Evolutionary conservation across 2,888 invertebrate species (phyloP).

Genomic region (Nomada fucata): DNA sequence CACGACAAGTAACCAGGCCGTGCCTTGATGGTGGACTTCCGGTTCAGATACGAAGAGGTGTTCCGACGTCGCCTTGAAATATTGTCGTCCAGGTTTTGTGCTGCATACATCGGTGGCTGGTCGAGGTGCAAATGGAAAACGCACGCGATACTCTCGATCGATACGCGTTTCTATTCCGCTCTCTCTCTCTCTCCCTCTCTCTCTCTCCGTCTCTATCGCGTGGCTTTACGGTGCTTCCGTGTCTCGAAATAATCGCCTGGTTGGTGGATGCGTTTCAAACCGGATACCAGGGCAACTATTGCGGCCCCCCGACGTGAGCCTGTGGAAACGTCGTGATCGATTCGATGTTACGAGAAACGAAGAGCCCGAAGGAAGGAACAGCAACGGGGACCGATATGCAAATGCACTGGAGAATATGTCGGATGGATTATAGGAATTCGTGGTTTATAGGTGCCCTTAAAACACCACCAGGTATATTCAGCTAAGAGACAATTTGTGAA

Average conservation of each 20-base stretch:
- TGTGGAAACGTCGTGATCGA: conserved; percentile 65
- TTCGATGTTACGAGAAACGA: conserved; percentile 34
- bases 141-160: conserved; percentile 53
- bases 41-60: conserved; percentile 17
- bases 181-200: background rate
- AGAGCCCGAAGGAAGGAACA: conserved; percentile 21
- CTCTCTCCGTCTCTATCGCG: background rate
- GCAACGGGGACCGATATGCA: conserved; percentile 12
- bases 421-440: background rate
- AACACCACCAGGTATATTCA: background rate
- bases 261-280: conserved; percentile 49
- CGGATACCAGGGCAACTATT: conserved; percentile 40
- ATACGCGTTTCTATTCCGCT: conserved; percentile 12
- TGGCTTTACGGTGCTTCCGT: conserved; percentile 57
- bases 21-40: background rate
- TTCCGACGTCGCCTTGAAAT: conserved; percentile 19
- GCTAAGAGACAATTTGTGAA: background rate
- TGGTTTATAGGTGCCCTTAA: background rate
- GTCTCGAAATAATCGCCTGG: conserved; percentile 63
- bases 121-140: conserved; percentile 51
- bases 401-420: conserved; percentile 14
- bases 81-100: background rate
- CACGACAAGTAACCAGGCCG: conserved; percentile 8
- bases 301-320: conserved; percentile 26
- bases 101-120: background rate